Evolutionary conservation across 2,888 invertebrate species (phyloP), one percentile per base, ranked within the genome.

Genomic region (Thera britannica): DNA sequence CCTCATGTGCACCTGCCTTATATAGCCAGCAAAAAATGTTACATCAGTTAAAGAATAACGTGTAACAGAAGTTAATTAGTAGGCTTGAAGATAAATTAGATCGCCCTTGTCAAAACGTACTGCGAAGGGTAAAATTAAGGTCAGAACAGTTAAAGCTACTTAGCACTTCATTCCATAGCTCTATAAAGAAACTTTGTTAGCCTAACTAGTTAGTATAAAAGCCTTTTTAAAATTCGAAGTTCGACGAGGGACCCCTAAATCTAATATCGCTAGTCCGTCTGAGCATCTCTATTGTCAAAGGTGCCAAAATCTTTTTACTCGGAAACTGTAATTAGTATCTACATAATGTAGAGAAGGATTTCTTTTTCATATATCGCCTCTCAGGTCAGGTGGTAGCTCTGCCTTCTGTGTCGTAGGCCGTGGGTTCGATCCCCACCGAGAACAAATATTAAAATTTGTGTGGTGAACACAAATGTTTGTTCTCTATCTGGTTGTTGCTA

Each of bases 1-100:
- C 68, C 61, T 60, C 65, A 73, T 76, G 74, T 75, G 74, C 89
- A 88, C 85, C 86, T 85, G 83, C 79, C 74, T 72, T 71, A 51
- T 51, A 58, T n/a, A 62, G 59, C 34, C 62, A 69, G 49, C 57
- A 68, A 72, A 72, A 72, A 63, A 58, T 9, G 54, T 69, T 65
- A 62, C 58, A 64, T 58, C 63, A 66, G 54, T 64, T 62, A 66
- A 44, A 66, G 67, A 67, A 68, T 62, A 72, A 71, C 62, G 48
- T 60, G 58, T 62, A 74, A 68, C 67, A 59, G 41, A 58, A 68
- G 70, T 60, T 68, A 70, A 65, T 70, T 63, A 54, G 58, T 62
- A 48, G 46, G 48, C 48, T 51, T 56, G 63, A 71, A 67, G 66
- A 63, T 67, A 61, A 71, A 81, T 79, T 79, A 79, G 77, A 78